These are phyloP conservation scores for Strigops habroptila DNA, from an alignment of 2,113 vertebrate genomes.

Conservation along the genomic window DNA sequence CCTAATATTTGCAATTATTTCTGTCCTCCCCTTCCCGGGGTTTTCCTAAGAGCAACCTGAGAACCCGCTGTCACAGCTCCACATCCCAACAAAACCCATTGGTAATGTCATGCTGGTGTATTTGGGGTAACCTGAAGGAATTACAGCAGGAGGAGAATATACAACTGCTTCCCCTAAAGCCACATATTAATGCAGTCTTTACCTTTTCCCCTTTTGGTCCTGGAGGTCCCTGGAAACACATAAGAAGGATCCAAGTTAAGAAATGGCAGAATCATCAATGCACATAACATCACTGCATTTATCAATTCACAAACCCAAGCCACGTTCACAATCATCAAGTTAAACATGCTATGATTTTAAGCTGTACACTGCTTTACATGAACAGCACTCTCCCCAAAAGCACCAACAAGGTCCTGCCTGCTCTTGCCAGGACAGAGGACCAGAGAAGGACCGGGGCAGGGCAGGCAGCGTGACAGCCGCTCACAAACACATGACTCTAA, in stretches of 20 bases:
- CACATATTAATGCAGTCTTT: neutral
- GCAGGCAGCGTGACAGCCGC: neutral
- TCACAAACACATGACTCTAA: neutral
- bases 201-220: conserved; percentile 96
- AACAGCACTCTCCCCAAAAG: neutral
- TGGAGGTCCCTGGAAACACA: conserved; percentile 79
- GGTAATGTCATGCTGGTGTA: neutral
- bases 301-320: neutral
- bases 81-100: neutral
- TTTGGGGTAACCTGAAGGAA: neutral
- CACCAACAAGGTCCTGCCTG: neutral
- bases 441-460: fast-evolving
- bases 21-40: neutral
- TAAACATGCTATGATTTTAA: neutral
- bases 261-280: neutral
- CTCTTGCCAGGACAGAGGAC: neutral
- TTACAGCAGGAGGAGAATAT: neutral
- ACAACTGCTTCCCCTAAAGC: neutral
- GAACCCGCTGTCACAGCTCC: neutral
- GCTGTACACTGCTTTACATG: neutral
- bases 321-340: neutral
- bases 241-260: conserved; percentile 30
- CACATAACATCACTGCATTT: fast-evolving
- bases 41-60: neutral
- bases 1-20: neutral